Evolutionary conservation across 2,797 vertebrate genomes (phyloP).

Genomic region (Sternarchorhynchus goeldii): DNA sequence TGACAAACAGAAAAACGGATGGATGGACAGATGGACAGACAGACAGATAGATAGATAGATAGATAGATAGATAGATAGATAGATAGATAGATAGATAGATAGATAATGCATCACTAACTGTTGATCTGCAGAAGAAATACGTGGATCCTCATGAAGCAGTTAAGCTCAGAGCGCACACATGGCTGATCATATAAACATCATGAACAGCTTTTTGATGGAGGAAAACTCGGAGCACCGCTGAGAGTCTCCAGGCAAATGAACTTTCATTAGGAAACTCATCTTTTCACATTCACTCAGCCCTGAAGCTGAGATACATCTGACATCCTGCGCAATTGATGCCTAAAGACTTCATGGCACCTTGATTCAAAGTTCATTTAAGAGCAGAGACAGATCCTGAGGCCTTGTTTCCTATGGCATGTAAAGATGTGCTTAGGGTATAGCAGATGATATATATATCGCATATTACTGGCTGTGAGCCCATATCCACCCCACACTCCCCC

Average conservation of each 20-base stretch:
- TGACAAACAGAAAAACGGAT: neutral
- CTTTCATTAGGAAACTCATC: slow-evolving; percentile 6
- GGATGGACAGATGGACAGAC: no score
- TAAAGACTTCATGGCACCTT: neutral
- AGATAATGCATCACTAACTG: slow-evolving; percentile 15
- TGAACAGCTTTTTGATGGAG: neutral
- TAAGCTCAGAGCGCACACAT: slow-evolving; percentile 43
- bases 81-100: neutral
- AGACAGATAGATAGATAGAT: no score
- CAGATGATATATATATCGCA: slow-evolving; percentile 57
- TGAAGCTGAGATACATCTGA: neutral
- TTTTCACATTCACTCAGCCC: neutral
- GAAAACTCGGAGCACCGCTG: neutral
- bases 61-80: neutral
- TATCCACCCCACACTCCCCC: no score
- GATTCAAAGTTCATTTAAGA: neutral
- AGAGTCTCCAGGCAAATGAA: slow-evolving; percentile 1
- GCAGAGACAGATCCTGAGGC: slow-evolving; percentile 7
- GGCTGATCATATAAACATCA: slow-evolving; percentile 52
- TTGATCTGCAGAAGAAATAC: slow-evolving; percentile 47
- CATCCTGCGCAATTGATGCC: neutral
- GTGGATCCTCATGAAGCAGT: slow-evolving; percentile 54
- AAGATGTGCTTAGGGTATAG: slow-evolving; percentile 13
- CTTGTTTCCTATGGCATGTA: slow-evolving; percentile 15
- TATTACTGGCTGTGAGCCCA: slow-evolving; percentile 45